Percentiles rank a stretch among this genome's conserved stretches.
Evolutionary conservation across 2,113 vertebrate genomes (phyloP).

Genomic region (Myanophis thanlyinensis): DNA sequence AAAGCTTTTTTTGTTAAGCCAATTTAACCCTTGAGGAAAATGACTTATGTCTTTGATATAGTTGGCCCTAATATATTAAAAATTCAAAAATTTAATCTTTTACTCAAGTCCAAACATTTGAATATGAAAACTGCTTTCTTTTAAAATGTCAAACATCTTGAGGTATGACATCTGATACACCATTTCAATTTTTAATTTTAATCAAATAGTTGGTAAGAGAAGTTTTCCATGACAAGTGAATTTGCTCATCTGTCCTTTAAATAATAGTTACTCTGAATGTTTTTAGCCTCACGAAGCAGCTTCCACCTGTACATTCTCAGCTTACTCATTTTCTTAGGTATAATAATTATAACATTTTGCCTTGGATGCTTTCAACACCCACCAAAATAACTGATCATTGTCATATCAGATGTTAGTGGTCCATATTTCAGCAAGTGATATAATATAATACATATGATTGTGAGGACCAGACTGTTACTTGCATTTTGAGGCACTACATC

Average conservation of each 20-base stretch:
- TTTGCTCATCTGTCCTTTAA: neutral
- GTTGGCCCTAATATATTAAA: neutral
- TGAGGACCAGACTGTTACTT: neutral
- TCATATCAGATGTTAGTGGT: neutral
- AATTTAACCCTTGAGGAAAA: neutral
- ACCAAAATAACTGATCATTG: neutral
- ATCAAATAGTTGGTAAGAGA: neutral
- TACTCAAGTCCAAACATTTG: neutral
- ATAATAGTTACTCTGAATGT: neutral
- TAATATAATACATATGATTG: neutral
- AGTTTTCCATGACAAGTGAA: neutral
- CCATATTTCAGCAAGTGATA: neutral
- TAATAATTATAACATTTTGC: neutral
- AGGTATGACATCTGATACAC: neutral
- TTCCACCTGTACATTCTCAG: neutral
- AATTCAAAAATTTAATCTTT: neutral
- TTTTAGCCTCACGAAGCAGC: neutral
- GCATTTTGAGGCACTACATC: neutral
- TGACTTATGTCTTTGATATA: neutral
- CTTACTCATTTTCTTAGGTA: slow-evolving; percentile 1
- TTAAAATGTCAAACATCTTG: neutral
- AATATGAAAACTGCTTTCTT: neutral
- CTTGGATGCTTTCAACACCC: slow-evolving; percentile 8
- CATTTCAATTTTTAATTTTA: neutral
- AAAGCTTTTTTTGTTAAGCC: neutral